Percentiles rank a stretch among this genome's conserved stretches.
Conservation (phyloP, 2,113 vertebrate genomes). For the Cromileptes altivelis region DNA sequence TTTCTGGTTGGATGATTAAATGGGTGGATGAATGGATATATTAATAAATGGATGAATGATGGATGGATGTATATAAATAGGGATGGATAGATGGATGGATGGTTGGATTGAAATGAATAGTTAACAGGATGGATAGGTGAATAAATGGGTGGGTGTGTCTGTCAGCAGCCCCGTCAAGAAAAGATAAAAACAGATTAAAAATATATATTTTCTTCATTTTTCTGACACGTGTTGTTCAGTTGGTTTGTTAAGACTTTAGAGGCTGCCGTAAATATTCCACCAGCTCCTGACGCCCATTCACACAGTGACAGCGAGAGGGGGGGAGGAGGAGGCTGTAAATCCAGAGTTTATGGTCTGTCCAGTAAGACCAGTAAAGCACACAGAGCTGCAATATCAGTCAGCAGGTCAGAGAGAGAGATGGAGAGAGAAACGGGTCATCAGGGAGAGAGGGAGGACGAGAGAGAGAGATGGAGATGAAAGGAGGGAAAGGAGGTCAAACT, state of each 20-base stretch:
- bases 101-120: not conserved
- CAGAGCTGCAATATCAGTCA: constrained; percentile 41
- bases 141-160: not conserved
- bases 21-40: not conserved
- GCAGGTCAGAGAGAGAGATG: constrained; percentile 32
- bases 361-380: constrained; percentile 50
- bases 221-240: not conserved
- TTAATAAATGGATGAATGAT: not conserved
- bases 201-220: not conserved
- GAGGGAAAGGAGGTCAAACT: constrained; percentile 47
- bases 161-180: not conserved
- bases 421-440: constrained; percentile 26
- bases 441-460: constrained; percentile 1
- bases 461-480: constrained; percentile 35
- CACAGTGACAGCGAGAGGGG: constrained; percentile 12
- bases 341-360: constrained; percentile 59
- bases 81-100: not conserved
- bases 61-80: not conserved
- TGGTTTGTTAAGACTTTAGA: constrained; percentile 37
- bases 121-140: not conserved
- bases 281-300: constrained; percentile 46
- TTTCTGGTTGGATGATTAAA: not conserved
- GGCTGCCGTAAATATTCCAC: constrained; percentile 49
- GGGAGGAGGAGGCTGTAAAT: constrained; percentile 54
- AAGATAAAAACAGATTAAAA: not conserved